Evolutionary conservation across 2,797 vertebrate species (phyloP).

Genomic region (Malacoraja senta): DNA sequence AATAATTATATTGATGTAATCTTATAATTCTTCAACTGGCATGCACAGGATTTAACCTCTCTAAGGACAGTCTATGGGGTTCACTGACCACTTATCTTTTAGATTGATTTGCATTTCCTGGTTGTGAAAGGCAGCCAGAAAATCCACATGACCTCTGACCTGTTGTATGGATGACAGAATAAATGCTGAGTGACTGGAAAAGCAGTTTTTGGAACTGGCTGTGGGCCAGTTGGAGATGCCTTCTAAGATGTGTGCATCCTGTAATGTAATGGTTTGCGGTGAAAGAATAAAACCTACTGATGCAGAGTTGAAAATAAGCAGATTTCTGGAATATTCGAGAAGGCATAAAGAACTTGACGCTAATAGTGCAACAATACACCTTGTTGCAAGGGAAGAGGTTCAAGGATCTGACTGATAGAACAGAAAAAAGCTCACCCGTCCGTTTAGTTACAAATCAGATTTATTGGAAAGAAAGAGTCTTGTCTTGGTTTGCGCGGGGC

Average conservation of each 20-base stretch:
- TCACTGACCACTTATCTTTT: neutral
- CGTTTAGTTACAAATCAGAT: too few relatives aligned
- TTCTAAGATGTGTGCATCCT: neutral
- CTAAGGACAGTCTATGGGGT: neutral
- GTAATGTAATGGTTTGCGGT: neutral
- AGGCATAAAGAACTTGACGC: neutral
- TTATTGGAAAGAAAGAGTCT: too few relatives aligned
- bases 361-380: too few relatives aligned
- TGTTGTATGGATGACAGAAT: neutral
- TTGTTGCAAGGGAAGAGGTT: too few relatives aligned
- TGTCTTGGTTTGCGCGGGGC: too few relatives aligned
- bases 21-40: neutral
- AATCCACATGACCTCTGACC: neutral
- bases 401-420: too few relatives aligned
- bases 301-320: neutral
- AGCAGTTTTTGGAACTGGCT: neutral
- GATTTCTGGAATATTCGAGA: neutral
- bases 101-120: neutral
- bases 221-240: neutral
- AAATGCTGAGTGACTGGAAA: neutral
- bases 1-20: neutral
- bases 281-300: neutral
- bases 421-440: too few relatives aligned
- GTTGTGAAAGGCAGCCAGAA: slow-evolving; percentile 6
- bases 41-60: neutral